Evolutionary conservation across 2,888 invertebrate genomes (phyloP).

Genomic region (Hecatera dysodea): DNA sequence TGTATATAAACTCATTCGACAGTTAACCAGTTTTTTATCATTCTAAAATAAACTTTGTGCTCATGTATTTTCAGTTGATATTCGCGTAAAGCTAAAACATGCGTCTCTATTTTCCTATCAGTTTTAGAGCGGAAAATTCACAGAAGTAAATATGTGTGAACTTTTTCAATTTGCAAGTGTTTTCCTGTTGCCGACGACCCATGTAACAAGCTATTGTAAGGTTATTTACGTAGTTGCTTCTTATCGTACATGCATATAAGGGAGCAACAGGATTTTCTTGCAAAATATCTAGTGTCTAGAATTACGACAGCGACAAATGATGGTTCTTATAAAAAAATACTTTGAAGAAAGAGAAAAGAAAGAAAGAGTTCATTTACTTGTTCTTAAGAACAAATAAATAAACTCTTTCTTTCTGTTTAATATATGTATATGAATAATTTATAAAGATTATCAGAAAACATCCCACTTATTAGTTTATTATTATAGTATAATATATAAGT

Average conservation of each 20-base stretch:
- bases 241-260: background rate
- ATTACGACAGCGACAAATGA: too few relatives aligned
- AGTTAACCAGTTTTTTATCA: background rate
- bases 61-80: background rate
- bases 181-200: background rate
- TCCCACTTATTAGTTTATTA: too few relatives aligned
- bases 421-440: too few relatives aligned
- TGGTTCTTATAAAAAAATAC: too few relatives aligned
- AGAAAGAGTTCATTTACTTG: too few relatives aligned
- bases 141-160: background rate
- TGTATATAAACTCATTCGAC: background rate
- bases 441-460: too few relatives aligned
- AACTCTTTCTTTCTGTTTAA: too few relatives aligned
- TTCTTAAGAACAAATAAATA: too few relatives aligned
- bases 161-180: constrained; percentile 13
- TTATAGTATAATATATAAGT: too few relatives aligned
- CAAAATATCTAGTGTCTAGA: too few relatives aligned
- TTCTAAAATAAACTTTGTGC: constrained; percentile 4
- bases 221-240: background rate
- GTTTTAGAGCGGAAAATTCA: background rate
- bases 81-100: background rate
- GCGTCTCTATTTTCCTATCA: background rate
- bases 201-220: background rate
- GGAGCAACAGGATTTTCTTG: too few relatives aligned
- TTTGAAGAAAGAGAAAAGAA: too few relatives aligned